Evolutionary conservation across 1,140 invertebrate species (phyloP), one percentile per base, ranked within the genome.

Genomic region (Zaprionus taronus): DNA sequence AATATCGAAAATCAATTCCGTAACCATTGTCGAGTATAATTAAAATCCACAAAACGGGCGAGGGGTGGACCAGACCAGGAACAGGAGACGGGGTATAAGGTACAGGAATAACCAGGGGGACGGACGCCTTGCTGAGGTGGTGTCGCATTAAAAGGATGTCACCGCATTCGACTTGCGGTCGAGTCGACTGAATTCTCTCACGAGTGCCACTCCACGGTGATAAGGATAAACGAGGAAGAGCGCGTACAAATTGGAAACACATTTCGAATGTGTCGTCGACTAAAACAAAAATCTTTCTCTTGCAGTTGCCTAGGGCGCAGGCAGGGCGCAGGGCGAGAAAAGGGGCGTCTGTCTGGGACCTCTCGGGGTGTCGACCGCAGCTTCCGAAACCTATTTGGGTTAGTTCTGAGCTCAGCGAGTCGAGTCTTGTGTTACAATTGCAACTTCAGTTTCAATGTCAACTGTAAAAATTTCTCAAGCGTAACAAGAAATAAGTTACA

Each of bases 381-480:
- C 85, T 90, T 90, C 85, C 85, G 85, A 90, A 90, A 90, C 85
- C 85, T 82, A 89, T 89, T 90, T 90, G 82, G 85, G 85, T 90
- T 86, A 86, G 72, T 86, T 75, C 63, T 70, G 66, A 62, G 31
- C 31, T 34, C 31, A 11, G 31, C 31, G 9, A 34, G 53, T 77
- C 70, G 67, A 87, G 83, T 90, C 85, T 90, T 90, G 81, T 82
- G 74, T 90, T 90, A 90, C 80, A 82, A 69, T 76, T 69, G 20
- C 70, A 31, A 75, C 72, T 72, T 80, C 72, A 78, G 85, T 90
- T 79, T 90, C 82, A 90, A 85, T 90, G 85, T 90, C 85, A 90
- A 90, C 86, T 90, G 79, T 72, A 57, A 72, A 72, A 85, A 82
- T 90, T 82, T 85, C 81, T 90, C 81, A 90, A 85, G 77, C 85